Percentiles rank a stretch among this genome's conserved stretches.
Evolutionary conservation across 2,888 invertebrate genomes (phyloP).

Genomic region (Teleogryllus oceanicus): DNA sequence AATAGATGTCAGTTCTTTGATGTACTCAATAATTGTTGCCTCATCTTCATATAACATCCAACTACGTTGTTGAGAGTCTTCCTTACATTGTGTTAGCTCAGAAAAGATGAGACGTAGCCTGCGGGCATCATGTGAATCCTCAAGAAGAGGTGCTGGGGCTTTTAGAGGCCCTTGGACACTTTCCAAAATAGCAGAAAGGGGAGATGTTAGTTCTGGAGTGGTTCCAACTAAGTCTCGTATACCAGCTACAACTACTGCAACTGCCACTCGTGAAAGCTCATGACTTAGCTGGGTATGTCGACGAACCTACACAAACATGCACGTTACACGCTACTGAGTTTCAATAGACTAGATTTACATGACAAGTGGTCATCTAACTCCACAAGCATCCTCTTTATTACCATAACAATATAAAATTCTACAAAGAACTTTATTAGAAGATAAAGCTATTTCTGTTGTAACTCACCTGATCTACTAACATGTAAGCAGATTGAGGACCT

Average conservation of each 20-base stretch:
- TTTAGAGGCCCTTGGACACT: slow-evolving; percentile 51
- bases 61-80: slow-evolving; percentile 91
- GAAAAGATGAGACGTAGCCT: slow-evolving; percentile 78
- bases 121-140: slow-evolving; percentile 80
- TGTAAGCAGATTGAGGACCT: slow-evolving; percentile 58
- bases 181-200: slow-evolving; percentile 28
- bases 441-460: not conserved
- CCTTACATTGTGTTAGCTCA: slow-evolving; percentile 82
- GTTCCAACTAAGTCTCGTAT: slow-evolving; percentile 31
- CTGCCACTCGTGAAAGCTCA: slow-evolving; percentile 79
- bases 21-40: slow-evolving; percentile 77
- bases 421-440: no score
- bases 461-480: slow-evolving; percentile 63
- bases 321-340: no score
- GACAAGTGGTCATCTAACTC: no score
- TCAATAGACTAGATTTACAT: no score
- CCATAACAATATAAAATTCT: not conserved
- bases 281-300: slow-evolving; percentile 81
- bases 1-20: slow-evolving; percentile 77
- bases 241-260: slow-evolving; percentile 66
- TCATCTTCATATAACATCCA: slow-evolving; percentile 96
- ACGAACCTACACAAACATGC: slow-evolving; percentile 53
- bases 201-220: slow-evolving; percentile 21
- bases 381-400: not conserved
- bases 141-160: slow-evolving; percentile 64